phyloP scores from a whole-genome alignment of 2,113 vertebrate species.

The Entosphenus tridentatus region DNA sequence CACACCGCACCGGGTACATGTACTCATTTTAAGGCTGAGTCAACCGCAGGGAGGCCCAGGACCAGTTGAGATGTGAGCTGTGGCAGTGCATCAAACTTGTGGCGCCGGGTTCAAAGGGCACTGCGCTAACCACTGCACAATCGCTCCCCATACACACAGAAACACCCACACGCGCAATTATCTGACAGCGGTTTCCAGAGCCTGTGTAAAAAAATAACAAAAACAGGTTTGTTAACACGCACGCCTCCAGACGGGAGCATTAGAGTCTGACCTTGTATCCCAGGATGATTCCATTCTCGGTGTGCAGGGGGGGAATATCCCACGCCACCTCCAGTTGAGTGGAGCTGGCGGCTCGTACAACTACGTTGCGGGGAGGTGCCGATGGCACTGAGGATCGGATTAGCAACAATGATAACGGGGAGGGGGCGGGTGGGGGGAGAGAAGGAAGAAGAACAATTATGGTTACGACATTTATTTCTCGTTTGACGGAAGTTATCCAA shows the following conservation, averaged over 20 bases:
- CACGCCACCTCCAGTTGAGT: conserved; percentile 79
- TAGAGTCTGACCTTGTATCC: conserved; percentile 62
- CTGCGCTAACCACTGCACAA: accelerated
- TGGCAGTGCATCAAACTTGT: too few species aligned
- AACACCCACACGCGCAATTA: too few species aligned
- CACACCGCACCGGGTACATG: too few species aligned
- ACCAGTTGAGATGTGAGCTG: too few species aligned
- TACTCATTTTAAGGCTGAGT: too few species aligned
- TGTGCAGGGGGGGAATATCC: conserved; percentile 52
- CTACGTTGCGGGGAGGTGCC: conserved; percentile 48
- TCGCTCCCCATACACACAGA: neutral
- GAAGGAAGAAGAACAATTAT: too few species aligned
- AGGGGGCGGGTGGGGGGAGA: neutral
- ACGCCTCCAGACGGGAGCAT: neutral
- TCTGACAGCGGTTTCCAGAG: too few species aligned
- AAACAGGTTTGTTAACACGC: too few species aligned
- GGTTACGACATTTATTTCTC: too few species aligned
- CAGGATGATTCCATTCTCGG: conserved; percentile 80
- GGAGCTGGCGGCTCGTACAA: conserved; percentile 42
- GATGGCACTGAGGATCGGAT: conserved; percentile 41
- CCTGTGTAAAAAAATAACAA: too few species aligned
- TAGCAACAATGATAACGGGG: neutral
- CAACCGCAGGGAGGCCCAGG: too few species aligned
- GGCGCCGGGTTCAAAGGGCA: accelerated
- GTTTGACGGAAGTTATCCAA: too few species aligned